phyloP scores from a whole-genome alignment of 1,140 invertebrate genomes.

The Samia ricini region DNA sequence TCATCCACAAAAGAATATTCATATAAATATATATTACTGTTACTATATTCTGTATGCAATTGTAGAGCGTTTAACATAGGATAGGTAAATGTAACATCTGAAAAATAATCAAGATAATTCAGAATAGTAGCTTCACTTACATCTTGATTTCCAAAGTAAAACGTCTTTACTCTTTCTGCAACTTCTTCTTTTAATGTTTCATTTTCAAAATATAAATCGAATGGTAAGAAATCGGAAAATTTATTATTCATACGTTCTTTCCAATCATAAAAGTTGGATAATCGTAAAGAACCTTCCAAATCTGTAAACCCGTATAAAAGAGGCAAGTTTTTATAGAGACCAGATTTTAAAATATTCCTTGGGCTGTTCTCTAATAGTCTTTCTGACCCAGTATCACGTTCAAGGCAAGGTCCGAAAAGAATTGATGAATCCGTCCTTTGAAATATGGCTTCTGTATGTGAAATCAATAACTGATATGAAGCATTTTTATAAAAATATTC shows the following conservation, averaged over 20 bases:
- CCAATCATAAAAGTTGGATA: constrained; percentile 34
- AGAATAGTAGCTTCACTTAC: constrained; percentile 36
- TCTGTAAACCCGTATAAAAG: constrained; percentile 48
- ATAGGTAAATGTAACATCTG: constrained; percentile 46
- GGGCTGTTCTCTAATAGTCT: constrained; percentile 44
- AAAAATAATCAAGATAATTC: constrained; percentile 42
- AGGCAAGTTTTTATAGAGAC: constrained; percentile 42
- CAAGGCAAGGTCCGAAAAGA: constrained; percentile 49
- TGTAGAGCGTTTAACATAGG: constrained; percentile 33
- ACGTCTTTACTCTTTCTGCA: constrained; percentile 29
- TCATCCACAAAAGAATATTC: constrained; percentile 42
- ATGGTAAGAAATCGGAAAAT: constrained; percentile 48
- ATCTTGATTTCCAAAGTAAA: constrained; percentile 36
- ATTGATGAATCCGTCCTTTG: constrained; percentile 28
- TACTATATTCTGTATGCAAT: constrained; percentile 34
- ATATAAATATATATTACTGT: constrained; percentile 47
- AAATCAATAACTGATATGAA: constrained; percentile 32
- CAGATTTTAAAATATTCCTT: constrained; percentile 39
- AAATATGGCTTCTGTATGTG: constrained; percentile 20
- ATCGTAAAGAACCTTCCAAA: constrained; percentile 45
- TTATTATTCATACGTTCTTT: constrained; percentile 51
- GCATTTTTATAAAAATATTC: constrained; percentile 50
- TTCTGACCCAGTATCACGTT: constrained; percentile 41
- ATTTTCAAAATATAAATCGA: constrained; percentile 40
- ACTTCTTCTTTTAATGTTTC: constrained; percentile 28